These are phyloP conservation scores for Apotomis betuletana DNA, from an alignment of 2,888 invertebrate genomes.

Conservation along the genomic window DNA sequence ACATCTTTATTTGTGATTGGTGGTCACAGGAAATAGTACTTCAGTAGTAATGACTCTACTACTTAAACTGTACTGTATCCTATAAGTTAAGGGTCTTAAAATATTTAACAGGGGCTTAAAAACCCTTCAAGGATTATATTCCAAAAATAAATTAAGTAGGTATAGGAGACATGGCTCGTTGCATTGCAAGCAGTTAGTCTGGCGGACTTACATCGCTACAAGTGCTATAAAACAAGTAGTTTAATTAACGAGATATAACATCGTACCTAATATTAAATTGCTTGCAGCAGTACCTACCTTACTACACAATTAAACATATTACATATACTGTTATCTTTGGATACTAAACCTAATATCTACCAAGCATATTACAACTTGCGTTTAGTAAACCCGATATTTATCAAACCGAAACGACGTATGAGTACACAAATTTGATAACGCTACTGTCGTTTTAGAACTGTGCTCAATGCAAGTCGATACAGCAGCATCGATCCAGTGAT, in stretches of 20 bases:
- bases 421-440: neutral
- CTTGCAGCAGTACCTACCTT: neutral
- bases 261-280: too few relatives aligned
- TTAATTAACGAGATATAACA: too few relatives aligned
- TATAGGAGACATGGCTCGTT: neutral
- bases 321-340: slow-evolving; percentile 18
- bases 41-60: too few relatives aligned
- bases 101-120: too few relatives aligned
- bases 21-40: too few relatives aligned
- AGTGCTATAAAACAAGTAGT: too few relatives aligned
- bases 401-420: neutral
- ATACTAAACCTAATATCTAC: slow-evolving; percentile 1
- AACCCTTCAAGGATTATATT: neutral
- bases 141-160: neutral
- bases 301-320: neutral
- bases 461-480: slow-evolving; percentile 48
- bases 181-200: neutral
- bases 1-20: too few relatives aligned
- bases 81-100: neutral
- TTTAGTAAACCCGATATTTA: neutral
- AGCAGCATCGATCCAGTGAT: slow-evolving; percentile 62
- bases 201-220: neutral
- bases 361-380: slow-evolving; percentile 18
- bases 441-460: neutral
- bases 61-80: neutral